Percentiles rank a stretch among this genome's conserved stretches.
These are phyloP conservation scores for Littorina saxatilis DNA, from an alignment of 1,140 invertebrate species.

Conservation along the genomic window DNA sequence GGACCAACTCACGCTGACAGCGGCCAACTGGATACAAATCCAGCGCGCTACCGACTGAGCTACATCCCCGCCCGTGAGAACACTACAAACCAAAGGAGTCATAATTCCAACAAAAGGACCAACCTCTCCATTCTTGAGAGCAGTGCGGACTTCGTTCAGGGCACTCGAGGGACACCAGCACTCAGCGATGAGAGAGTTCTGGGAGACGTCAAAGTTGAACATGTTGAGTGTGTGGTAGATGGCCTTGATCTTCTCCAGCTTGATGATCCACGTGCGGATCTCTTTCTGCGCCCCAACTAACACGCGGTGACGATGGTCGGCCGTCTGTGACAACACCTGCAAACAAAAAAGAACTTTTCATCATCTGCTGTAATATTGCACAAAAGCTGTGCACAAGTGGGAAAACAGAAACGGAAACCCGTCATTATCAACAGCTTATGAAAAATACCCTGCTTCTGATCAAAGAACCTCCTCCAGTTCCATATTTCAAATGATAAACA, in stretches of 20 bases:
- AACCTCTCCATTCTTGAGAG: slow-evolving; percentile 78
- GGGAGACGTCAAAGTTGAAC: slow-evolving; percentile 84
- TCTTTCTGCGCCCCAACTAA: slow-evolving; percentile 94
- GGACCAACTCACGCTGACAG: too few species aligned
- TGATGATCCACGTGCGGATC: slow-evolving; percentile 77
- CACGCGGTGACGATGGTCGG: slow-evolving; percentile 95
- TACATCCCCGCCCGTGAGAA: too few species aligned
- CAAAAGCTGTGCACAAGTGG: background rate
- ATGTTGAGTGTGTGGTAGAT: slow-evolving; percentile 86
- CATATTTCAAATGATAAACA: too few species aligned
- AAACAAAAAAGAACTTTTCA: background rate
- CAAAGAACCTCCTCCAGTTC: too few species aligned
- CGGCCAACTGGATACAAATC: too few species aligned
- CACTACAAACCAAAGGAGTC: too few species aligned
- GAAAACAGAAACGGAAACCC: background rate
- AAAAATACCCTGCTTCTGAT: too few species aligned
- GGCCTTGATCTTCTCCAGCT: slow-evolving; percentile 85
- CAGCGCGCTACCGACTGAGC: too few species aligned
- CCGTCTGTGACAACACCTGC: slow-evolving; percentile 90
- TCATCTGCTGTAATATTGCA: too few species aligned
- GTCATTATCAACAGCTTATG: too few species aligned
- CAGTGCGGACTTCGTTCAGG: slow-evolving; percentile 90
- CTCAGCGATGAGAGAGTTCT: slow-evolving; percentile 97
- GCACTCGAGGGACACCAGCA: slow-evolving; percentile 97
- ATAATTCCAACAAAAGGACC: slow-evolving; percentile 34